Conservation (phyloP, 2,113 vertebrate species). For the Cyprinodon brontotheroides region DNA sequence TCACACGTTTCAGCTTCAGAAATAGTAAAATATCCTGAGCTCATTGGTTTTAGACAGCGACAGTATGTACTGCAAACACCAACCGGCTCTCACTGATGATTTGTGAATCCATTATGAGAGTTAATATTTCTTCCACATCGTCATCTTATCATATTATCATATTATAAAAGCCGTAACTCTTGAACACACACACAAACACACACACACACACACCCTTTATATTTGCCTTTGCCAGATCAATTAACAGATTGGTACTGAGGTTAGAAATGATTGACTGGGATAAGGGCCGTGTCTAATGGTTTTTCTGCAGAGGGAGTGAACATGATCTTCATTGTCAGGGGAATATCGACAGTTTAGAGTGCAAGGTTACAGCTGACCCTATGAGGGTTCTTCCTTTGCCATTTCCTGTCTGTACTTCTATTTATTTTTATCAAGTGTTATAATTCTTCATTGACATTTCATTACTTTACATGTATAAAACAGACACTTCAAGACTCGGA, state of each 20-base stretch:
- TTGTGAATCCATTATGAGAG: slow-evolving; percentile 53
- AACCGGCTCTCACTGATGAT: slow-evolving; percentile 18
- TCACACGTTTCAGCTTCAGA: neutral
- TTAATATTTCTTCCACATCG: slow-evolving; percentile 34
- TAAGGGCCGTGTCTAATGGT: slow-evolving; percentile 68
- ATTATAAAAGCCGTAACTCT: slow-evolving; percentile 3
- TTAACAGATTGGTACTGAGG: slow-evolving; percentile 70
- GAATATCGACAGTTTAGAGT: slow-evolving; percentile 63
- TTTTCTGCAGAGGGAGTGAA: slow-evolving; percentile 61
- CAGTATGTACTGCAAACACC: slow-evolving; percentile 29
- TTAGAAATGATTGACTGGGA: slow-evolving; percentile 48
- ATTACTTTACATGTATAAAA: neutral
- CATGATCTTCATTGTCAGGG: slow-evolving; percentile 58
- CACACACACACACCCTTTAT: slow-evolving; percentile 14
- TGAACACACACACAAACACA: slow-evolving; percentile 21
- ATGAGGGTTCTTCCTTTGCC: slow-evolving; percentile 51
- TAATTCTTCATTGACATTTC: slow-evolving; percentile 18
- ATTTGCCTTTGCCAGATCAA: slow-evolving; percentile 61
- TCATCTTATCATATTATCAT: neutral
- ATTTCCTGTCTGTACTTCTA: slow-evolving; percentile 63
- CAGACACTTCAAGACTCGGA: neutral
- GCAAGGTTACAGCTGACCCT: slow-evolving; percentile 58
- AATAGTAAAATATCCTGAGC: neutral
- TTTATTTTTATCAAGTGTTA: slow-evolving; percentile 42
- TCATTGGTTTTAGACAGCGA: neutral